Evolutionary conservation across 2,113 vertebrate genomes (phyloP).

Genomic region (Pseudonaja textilis): DNA sequence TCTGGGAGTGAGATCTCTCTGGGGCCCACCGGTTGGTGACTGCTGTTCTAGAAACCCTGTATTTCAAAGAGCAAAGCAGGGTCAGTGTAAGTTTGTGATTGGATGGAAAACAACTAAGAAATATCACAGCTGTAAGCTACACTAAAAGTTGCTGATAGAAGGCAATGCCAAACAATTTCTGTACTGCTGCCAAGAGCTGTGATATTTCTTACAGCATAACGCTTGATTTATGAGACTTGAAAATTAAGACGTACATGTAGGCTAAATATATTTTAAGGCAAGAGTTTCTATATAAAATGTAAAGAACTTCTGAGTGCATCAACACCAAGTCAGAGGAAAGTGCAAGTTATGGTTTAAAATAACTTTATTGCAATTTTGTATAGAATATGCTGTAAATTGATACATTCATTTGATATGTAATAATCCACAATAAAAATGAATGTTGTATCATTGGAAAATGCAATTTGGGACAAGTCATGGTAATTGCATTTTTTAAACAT

Average conservation of each 20-base stretch:
- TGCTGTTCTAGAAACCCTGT: background rate
- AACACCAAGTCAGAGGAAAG: constrained; percentile 53
- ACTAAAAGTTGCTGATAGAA: background rate
- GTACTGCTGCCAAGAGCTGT: background rate
- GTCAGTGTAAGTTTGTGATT: background rate
- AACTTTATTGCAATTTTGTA: constrained; percentile 65
- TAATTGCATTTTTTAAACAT: constrained; percentile 40
- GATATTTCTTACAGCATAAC: background rate
- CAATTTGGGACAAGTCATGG: constrained; percentile 45
- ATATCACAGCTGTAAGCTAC: background rate
- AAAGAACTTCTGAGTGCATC: constrained; percentile 36
- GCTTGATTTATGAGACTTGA: background rate
- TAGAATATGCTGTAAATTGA: constrained; percentile 56
- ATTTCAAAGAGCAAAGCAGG: background rate
- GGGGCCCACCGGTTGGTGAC: too few species aligned
- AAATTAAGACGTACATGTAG: background rate
- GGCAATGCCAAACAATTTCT: background rate
- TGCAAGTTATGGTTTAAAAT: constrained; percentile 64
- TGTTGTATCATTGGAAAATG: constrained; percentile 58
- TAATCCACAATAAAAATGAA: constrained; percentile 65
- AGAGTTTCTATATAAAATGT: constrained; percentile 46
- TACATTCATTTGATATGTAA: constrained; percentile 64
- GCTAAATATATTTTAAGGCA: constrained; percentile 32
- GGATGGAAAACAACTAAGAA: background rate
- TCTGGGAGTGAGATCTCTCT: too few species aligned